Percentiles rank a stretch among this genome's conserved stretches.
These are phyloP conservation scores for Pangasius sanitwongsei DNA, from an alignment of 2,797 vertebrate genomes.

Conservation along the genomic window DNA sequence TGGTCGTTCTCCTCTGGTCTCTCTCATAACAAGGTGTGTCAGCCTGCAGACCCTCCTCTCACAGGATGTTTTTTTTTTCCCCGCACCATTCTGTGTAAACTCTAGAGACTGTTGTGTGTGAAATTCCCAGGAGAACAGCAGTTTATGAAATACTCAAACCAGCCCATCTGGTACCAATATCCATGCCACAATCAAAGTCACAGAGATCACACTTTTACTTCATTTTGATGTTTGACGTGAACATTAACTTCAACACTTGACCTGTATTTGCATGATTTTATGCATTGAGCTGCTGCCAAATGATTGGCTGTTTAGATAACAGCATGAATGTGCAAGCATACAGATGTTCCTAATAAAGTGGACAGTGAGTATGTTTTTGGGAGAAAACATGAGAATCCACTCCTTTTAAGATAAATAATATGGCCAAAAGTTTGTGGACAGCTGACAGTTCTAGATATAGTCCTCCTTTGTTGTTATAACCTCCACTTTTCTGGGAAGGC, in stretches of 20 bases:
- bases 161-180: background rate
- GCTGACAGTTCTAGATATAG: background rate
- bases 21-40: background rate
- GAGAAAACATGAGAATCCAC: background rate
- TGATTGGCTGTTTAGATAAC: background rate
- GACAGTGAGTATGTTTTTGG: background rate
- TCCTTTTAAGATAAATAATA: background rate
- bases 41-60: background rate
- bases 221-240: background rate
- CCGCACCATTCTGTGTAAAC: background rate
- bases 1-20: background rate
- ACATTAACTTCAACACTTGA: background rate
- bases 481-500: background rate
- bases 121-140: background rate
- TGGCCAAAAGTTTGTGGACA: background rate
- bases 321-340: background rate
- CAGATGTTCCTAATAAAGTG: background rate
- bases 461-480: background rate
- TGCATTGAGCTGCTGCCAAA: background rate
- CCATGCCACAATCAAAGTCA: background rate
- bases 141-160: background rate
- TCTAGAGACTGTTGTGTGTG: background rate
- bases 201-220: background rate
- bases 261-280: background rate
- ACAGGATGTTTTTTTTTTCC: background rate